Base-by-base conservation (phyloP, 2,888 invertebrate genomes). In the Subacronicta megacephala region DNA sequence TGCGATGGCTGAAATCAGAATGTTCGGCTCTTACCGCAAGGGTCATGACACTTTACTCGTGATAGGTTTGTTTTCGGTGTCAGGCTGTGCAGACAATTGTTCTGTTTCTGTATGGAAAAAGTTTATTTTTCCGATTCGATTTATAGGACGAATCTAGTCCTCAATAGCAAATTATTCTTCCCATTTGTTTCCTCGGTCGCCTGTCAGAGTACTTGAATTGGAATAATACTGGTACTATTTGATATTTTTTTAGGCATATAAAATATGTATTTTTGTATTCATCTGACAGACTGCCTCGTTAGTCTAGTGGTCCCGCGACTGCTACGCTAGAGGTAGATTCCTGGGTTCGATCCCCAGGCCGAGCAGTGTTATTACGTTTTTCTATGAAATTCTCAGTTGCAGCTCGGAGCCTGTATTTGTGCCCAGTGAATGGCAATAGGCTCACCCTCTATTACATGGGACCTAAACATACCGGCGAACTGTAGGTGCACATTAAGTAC, bases 41-140 rank as follows among this genome's bases (percentile, higher is more conserved):
- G 61, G 68, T 58, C 60, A 40, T 26, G 43, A 46, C 49, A 58
- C 33, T 72, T 55, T 56, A 46, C 55, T 35, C 50, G 40, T 46
- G 61, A 62, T 70, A 53, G 59, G 65, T 70, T 70, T 65, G 59
- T 70, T 74, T 62, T 65, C 36, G 52, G 38, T 62, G 45, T 65
- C 49, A 62, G 52, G 47, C 46, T 62, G 35, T 63, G 53, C 54
- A 31, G 56, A 60, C 61, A 49, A 62, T 56, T 38, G 72, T 45
- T 57, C 54, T 42, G 61, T 57, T 75, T 62, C 33, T 35, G 43
- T 52, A 50, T 31, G 16, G 47, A 54, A 42, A 40, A 74, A 58
- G 55, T 51, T 66, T 66, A 66, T 65, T 71, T 71, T 75, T 75
- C 51, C 58, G 50, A 62, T 75, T 52, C 51, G 45, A 72, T 73